phyloP scores from a whole-genome alignment of 2,888 invertebrate species.

The Thymelicus acteon region DNA sequence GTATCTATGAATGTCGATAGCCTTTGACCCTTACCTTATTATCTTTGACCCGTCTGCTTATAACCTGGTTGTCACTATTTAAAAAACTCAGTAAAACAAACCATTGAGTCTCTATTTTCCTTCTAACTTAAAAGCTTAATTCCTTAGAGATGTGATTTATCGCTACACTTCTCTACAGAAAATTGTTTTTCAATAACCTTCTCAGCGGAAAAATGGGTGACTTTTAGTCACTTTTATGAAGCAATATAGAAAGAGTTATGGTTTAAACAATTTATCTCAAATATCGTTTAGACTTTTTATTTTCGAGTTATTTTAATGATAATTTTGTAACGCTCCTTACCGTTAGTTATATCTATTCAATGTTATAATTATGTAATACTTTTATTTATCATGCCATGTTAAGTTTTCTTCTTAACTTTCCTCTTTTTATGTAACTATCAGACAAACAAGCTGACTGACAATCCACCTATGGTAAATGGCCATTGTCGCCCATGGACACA shows the following conservation, averaged over 20 bases:
- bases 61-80: background rate
- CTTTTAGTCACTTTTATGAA: slow-evolving; percentile 32
- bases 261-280: slow-evolving; percentile 19
- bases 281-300: background rate
- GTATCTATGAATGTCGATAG: too few relatives aligned
- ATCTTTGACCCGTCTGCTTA: too few relatives aligned
- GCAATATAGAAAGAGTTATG: slow-evolving; percentile 29
- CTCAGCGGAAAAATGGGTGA: slow-evolving; percentile 24
- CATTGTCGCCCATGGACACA: too few relatives aligned
- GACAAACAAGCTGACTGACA: too few relatives aligned
- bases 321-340: too few relatives aligned
- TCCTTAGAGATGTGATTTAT: slow-evolving; percentile 30
- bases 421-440: too few relatives aligned
- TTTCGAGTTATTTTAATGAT: background rate
- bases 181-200: slow-evolving; percentile 34
- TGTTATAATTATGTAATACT: too few relatives aligned
- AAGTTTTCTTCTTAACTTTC: too few relatives aligned
- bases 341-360: too few relatives aligned
- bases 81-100: slow-evolving; percentile 18
- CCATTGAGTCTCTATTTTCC: slow-evolving; percentile 6
- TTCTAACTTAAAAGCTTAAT: slow-evolving; percentile 23
- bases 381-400: too few relatives aligned
- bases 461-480: too few relatives aligned
- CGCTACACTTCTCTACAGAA: slow-evolving; percentile 19
- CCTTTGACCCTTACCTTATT: too few relatives aligned